Conservation (phyloP, 2,888 invertebrate species). For the Phytoseiulus persimilis region DNA sequence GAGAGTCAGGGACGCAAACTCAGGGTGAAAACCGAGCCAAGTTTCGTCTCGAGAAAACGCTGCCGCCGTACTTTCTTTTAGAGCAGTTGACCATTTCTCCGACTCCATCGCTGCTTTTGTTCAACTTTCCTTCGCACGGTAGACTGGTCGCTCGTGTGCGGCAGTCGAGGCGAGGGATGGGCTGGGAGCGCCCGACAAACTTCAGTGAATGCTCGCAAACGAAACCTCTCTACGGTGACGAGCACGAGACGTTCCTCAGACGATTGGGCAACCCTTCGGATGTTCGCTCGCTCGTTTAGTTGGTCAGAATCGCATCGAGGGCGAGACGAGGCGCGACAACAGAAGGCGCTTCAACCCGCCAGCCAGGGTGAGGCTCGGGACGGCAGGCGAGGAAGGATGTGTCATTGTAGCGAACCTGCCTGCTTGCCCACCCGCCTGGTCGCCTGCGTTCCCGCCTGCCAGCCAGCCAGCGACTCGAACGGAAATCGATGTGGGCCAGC, state of each 20-base stretch:
- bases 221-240: too few species aligned
- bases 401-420: not conserved
- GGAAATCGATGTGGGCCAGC: conserved; percentile 5
- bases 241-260: too few species aligned
- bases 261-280: not conserved
- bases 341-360: not conserved
- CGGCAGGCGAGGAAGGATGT: not conserved
- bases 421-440: not conserved
- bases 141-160: not conserved
- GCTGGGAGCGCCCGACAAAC: too few species aligned
- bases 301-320: not conserved
- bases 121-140: not conserved
- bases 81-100: not conserved
- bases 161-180: too few species aligned
- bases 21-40: not conserved
- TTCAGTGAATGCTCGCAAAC: too few species aligned
- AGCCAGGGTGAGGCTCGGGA: not conserved
- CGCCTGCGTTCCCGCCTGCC: not conserved
- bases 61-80: not conserved
- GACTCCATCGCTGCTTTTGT: not conserved
- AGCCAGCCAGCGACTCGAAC: not conserved
- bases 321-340: not conserved
- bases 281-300: not conserved
- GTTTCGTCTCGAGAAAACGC: not conserved
- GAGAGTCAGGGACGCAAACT: not conserved